A percentile compares a stretch with the other conserved stretches of the same genome.
Evolutionary conservation across 2,888 invertebrate genomes (phyloP).

Genomic region (Formica aserva): DNA sequence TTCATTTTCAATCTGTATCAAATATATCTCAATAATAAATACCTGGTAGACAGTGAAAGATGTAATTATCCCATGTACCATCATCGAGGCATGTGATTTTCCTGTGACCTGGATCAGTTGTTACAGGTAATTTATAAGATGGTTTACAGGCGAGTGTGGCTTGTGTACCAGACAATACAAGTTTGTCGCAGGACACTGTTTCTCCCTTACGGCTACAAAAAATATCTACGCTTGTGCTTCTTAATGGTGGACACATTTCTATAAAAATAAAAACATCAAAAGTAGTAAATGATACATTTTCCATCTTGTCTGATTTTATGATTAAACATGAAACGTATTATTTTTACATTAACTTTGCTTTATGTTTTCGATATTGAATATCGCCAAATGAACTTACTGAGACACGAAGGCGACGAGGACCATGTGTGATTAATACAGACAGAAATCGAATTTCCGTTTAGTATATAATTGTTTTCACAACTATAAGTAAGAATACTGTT

Average conservation of each 20-base stretch:
- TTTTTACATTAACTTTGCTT: background rate
- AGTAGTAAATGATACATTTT: conserved; percentile 24
- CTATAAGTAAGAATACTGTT: conserved; percentile 75
- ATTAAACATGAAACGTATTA: background rate
- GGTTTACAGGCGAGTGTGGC: conserved; percentile 77
- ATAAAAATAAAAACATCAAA: conserved; percentile 18
- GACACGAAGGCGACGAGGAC: conserved; percentile 71
- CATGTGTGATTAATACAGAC: conserved; percentile 72
- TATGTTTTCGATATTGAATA: background rate
- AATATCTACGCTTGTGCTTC: conserved; percentile 72
- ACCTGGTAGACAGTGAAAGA: conserved; percentile 76
- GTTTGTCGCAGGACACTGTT: conserved; percentile 71
- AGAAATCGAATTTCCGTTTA: conserved; percentile 72
- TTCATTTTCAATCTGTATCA: background rate
- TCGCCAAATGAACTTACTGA: conserved; percentile 66
- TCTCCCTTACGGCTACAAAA: conserved; percentile 68
- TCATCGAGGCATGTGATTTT: conserved; percentile 70
- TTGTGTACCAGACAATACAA: conserved; percentile 71
- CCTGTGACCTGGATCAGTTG: conserved; percentile 76
- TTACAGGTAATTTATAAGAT: conserved; percentile 73
- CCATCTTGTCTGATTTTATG: background rate
- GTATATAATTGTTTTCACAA: conserved; percentile 75
- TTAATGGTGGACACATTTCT: conserved; percentile 73
- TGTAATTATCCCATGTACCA: conserved; percentile 50
- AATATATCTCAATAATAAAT: conserved; percentile 3